Base-by-base conservation (phyloP, 2,888 invertebrate species). In the Andrena trimmerana region DNA sequence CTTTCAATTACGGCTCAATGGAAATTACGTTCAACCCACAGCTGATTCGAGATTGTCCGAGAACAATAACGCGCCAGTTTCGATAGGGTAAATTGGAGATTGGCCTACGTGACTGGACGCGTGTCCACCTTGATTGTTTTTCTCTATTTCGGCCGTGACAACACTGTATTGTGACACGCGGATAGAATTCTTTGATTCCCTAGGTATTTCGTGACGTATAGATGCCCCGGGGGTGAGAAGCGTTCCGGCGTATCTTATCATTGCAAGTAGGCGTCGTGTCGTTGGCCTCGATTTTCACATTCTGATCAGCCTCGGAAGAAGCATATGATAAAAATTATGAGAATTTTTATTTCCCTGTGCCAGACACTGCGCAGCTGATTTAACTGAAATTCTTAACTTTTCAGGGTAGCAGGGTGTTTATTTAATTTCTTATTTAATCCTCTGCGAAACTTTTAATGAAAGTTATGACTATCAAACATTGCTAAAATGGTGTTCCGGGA, bases 191-290 rank as follows among this genome's bases (percentile, higher is more conserved):
- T 7, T 36, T 2, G 59, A 76, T 42, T 52, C 20, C 10, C 29
- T 33, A 24, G 81, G 66, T 57, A 83, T 81, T 81, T 57, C 13
- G 0, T 31, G 33, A 29, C 50, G n/a, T 60, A 65, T 71, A 36
- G 54, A 16, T 29, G 54, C 66, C 60, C 48, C 20, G 5, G 36
- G 83, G 66, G 27, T 10, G 48, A 24, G 68, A 75, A 68, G 10
- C 70, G 24, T 63, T 70, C 6, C 67, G 50, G 68, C n/a, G 59
- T 42, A 27, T 24, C 68, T 81, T 81, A 76, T 80, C 82, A 5
- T 7, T 1, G 24, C 3, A 60, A 63, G 50, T 59, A 24, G 48
- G 5, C 6, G 70, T 27, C 10, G 42, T 2, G 13, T 60, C 63
- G 62, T 52, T n/a, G 31, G 33, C 50, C 48, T 20, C 60, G 60